phyloP scores from a whole-genome alignment of 2,888 invertebrate genomes.

The Cryptus viduatorius region DNA sequence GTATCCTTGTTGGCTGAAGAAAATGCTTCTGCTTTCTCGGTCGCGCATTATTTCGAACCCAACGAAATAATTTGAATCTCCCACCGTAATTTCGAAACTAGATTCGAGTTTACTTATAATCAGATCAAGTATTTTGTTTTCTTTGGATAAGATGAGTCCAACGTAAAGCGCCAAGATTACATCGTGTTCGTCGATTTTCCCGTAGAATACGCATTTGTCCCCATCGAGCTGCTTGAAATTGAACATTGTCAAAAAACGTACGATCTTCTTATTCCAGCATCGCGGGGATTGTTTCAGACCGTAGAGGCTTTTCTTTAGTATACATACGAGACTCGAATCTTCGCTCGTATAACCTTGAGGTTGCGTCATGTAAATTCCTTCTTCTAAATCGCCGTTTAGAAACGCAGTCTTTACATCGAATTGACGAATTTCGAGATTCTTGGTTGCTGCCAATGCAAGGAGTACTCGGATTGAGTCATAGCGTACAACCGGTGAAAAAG shows the following conservation, averaged over 20 bases:
- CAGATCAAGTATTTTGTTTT: slow-evolving; percentile 24
- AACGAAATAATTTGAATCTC: slow-evolving; percentile 40
- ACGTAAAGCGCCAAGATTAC: slow-evolving; percentile 15
- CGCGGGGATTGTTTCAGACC: slow-evolving; percentile 58
- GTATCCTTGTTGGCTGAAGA: slow-evolving; percentile 53
- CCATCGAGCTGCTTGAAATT: slow-evolving; percentile 23
- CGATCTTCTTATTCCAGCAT: slow-evolving; percentile 53
- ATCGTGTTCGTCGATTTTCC: background rate
- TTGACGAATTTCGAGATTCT: slow-evolving; percentile 58
- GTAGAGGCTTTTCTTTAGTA: slow-evolving; percentile 49
- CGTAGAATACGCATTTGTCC: slow-evolving; percentile 3
- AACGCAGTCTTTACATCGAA: slow-evolving; percentile 66
- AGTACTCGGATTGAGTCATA: slow-evolving; percentile 45
- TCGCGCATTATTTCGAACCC: slow-evolving; percentile 57
- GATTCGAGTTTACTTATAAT: slow-evolving; percentile 39
- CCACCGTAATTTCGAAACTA: slow-evolving; percentile 59
- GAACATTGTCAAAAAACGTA: slow-evolving; percentile 25
- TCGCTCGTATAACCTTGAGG: slow-evolving; percentile 18
- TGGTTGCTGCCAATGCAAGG: slow-evolving; percentile 50
- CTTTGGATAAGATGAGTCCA: slow-evolving; percentile 61
- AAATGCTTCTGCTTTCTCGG: slow-evolving; percentile 43
- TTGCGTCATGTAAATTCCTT: slow-evolving; percentile 37
- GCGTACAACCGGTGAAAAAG: slow-evolving; percentile 59
- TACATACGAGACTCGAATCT: slow-evolving; percentile 31
- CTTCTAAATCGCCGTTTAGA: slow-evolving; percentile 34